Percentiles rank a stretch among this genome's conserved stretches.
Conservation (phyloP, 2,888 invertebrate genomes). For the Heliconius charithonia region DNA sequence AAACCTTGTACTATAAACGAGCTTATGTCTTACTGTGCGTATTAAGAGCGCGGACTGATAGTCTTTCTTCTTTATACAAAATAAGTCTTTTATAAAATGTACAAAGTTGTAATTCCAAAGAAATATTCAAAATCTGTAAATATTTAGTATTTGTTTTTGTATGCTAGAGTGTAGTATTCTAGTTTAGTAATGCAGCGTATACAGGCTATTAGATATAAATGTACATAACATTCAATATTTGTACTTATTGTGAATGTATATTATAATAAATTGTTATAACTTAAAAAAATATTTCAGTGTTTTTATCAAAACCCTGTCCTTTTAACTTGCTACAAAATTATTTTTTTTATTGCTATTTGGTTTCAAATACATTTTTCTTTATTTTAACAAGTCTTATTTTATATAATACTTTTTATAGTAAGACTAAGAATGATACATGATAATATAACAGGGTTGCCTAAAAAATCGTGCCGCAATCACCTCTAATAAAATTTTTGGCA, state of each 20-base stretch:
- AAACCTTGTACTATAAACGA: slow-evolving; percentile 52
- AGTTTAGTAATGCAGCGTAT: background rate
- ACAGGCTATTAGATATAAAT: background rate
- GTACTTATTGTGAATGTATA: background rate
- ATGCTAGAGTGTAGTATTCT: background rate
- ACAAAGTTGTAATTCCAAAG: background rate
- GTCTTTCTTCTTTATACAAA: background rate
- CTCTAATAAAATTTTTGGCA: too few species aligned
- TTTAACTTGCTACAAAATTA: too few species aligned
- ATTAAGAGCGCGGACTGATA: background rate
- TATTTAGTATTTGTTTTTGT: background rate
- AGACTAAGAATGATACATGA: too few species aligned
- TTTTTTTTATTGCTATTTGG: too few species aligned
- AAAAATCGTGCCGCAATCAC: too few species aligned
- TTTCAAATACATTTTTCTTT: too few species aligned
- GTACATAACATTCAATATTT: background rate
- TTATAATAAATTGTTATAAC: too few species aligned
- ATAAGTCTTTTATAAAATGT: background rate
- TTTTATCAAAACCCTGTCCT: too few species aligned
- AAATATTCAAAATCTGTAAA: background rate
- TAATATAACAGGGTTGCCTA: too few species aligned
- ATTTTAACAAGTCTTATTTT: too few species aligned
- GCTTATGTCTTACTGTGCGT: slow-evolving; percentile 36
- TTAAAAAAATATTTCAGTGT: too few species aligned
- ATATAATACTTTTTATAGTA: too few species aligned